A percentile compares a stretch with the other conserved stretches of the same genome.
These are phyloP conservation scores for Steinernema carpocapsae DNA, from an alignment of 2,888 invertebrate species.

Conservation along the genomic window DNA sequence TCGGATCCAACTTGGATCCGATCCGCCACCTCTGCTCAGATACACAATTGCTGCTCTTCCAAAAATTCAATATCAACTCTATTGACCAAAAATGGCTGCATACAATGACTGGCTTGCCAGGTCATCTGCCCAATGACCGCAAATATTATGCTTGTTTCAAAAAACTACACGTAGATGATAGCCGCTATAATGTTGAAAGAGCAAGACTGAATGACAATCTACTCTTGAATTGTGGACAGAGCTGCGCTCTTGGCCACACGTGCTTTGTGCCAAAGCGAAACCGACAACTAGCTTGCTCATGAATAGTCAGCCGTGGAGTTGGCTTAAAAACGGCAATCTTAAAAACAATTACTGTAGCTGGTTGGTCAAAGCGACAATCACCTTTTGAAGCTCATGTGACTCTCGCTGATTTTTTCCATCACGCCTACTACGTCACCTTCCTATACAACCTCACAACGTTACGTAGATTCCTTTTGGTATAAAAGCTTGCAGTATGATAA, in stretches of 20 bases:
- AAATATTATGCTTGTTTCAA: constrained; percentile 3
- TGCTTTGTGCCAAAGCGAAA: constrained; percentile 18
- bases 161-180: constrained; percentile 25
- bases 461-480: too few relatives aligned
- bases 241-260: background rate
- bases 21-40: too few relatives aligned
- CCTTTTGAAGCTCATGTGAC: too few relatives aligned
- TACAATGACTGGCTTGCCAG: constrained; percentile 29
- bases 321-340: too few relatives aligned
- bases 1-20: too few relatives aligned
- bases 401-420: too few relatives aligned
- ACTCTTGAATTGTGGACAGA: background rate
- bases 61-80: background rate
- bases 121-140: constrained; percentile 18
- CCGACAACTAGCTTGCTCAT: background rate
- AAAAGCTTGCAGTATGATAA: too few relatives aligned
- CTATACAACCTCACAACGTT: too few relatives aligned
- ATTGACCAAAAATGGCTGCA: background rate
- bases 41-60: constrained; percentile 22
- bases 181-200: constrained; percentile 17
- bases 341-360: too few relatives aligned
- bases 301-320: background rate
- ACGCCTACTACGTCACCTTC: too few relatives aligned
- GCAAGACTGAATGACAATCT: constrained; percentile 28
- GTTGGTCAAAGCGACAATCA: too few relatives aligned